Percentiles rank a stretch among this genome's conserved stretches.
Conservation (phyloP, 2,797 vertebrate species). For the Salarias fasciatus region DNA sequence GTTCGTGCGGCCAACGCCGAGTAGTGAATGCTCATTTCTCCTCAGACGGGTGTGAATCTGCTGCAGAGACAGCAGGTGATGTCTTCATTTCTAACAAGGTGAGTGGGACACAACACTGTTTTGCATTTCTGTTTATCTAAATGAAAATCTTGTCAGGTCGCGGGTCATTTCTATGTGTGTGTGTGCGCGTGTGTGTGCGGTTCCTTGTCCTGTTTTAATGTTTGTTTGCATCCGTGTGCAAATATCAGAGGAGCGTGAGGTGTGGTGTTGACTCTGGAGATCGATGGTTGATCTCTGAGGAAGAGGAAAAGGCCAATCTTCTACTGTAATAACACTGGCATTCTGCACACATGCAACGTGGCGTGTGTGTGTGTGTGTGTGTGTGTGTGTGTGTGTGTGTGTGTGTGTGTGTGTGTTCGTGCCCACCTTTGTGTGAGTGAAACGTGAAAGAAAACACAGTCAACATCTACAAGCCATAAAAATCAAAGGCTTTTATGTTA, state of each 20-base stretch:
- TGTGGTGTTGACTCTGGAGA: constrained; percentile 65
- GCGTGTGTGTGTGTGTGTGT: constrained; percentile 5
- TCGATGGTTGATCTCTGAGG: constrained; percentile 66
- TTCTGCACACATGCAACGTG: not conserved
- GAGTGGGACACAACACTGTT: constrained; percentile 31
- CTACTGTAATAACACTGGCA: constrained; percentile 57
- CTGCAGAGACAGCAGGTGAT: constrained; percentile 32
- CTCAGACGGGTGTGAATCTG: constrained; percentile 13
- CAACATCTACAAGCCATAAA: not conserved
- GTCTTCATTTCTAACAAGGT: constrained; percentile 43
- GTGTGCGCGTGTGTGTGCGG: constrained; percentile 11
- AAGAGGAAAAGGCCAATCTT: constrained; percentile 68
- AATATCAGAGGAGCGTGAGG: constrained; percentile 64
- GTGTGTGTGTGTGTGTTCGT: not conserved
- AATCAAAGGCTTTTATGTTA: constrained; percentile 17
- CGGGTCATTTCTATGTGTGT: constrained; percentile 20
- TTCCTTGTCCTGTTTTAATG: constrained; percentile 44
- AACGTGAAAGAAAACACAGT: constrained; percentile 17
- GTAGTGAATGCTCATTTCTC: constrained; percentile 45
- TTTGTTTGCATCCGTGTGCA: constrained; percentile 64
- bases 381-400: constrained; percentile 2
- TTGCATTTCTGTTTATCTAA: constrained; percentile 43
- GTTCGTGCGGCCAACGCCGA: constrained; percentile 33
- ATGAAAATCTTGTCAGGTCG: constrained; percentile 44
- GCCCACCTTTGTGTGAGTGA: not conserved